Base-by-base conservation (phyloP, 2,888 invertebrate species). In the Andrena bucephala region DNA sequence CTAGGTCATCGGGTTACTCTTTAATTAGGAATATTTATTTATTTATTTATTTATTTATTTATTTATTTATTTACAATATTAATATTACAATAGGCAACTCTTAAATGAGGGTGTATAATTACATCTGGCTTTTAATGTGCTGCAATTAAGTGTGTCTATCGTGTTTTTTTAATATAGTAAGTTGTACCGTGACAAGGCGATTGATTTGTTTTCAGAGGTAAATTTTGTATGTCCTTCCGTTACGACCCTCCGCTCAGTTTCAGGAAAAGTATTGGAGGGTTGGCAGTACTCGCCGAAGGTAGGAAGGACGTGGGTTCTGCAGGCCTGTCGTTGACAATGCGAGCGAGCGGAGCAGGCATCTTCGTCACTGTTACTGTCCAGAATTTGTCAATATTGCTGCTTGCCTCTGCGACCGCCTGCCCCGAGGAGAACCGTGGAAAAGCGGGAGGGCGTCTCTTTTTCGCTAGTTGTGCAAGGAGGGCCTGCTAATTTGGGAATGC, bases 401-500 rank as follows among this genome's bases (percentile, higher is more conserved):
- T 31, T 48, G 52, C n/a, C 57, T 8, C 24, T 60, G 1, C 5
- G 1, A 57, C n/a, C 24, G 27, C 20, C 42, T 42, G 16, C 16
- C 42, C 5, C 7, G 33, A 31, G 20, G 16, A 36, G 5, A 33
- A 57, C 31, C 42, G 24, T 13, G 57, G 62, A 29, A 20, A 10
- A 42, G 20, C 8, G 7, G 50, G 13, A 33, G n/a, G 24, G 6
- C n/a, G 27, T 6, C 66, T 29, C 29, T 36, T 59, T 20, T 13
- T 13, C 13, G 1, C 48, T 10, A 8, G 60, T 63, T 27, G 70
- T 50, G 42, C 20, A 66, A 72, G 50, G 31, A 80, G 57, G 60
- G 68, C 29, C 77, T 74, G 81, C 85, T 89, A 88, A 90, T 88
- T 87, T 83, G 70, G 83, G 79, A 70, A 75, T 50, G 50, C 31